Percentiles rank a stretch among this genome's conserved stretches.
phyloP scores from a whole-genome alignment of 2,888 invertebrate genomes.

The Andrena fulva region DNA sequence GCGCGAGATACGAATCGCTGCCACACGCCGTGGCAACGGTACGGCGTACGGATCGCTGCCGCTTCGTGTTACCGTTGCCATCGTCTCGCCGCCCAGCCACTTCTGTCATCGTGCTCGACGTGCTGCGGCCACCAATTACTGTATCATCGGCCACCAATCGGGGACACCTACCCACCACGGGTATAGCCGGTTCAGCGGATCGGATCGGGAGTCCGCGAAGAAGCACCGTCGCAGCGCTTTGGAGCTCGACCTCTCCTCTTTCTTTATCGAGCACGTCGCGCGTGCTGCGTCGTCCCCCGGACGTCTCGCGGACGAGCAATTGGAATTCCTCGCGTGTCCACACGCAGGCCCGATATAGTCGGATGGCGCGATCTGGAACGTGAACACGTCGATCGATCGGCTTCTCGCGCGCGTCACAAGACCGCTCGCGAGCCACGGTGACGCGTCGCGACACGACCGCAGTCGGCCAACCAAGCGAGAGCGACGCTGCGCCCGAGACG shows the following conservation, averaged over 20 bases:
- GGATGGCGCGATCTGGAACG: constrained; percentile 69
- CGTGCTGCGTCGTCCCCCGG: constrained; percentile 46
- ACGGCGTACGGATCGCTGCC: constrained; percentile 62
- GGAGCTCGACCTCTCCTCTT: constrained; percentile 24
- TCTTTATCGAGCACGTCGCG: constrained; percentile 49
- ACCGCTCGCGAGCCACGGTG: constrained; percentile 49
- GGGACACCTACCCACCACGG: not conserved
- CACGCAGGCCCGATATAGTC: constrained; percentile 68
- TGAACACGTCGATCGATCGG: constrained; percentile 67
- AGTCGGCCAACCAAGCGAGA: not conserved
- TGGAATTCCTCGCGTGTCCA: constrained; percentile 68
- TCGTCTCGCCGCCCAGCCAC: not conserved
- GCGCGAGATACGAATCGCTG: constrained; percentile 73
- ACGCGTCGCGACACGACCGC: constrained; percentile 30
- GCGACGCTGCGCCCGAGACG: not conserved
- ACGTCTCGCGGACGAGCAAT: constrained; percentile 59
- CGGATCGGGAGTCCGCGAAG: constrained; percentile 8
- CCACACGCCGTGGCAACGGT: constrained; percentile 68
- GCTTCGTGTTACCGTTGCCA: constrained; percentile 20
- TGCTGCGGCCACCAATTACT: not conserved
- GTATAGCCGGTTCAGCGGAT: constrained; percentile 16
- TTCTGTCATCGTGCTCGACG: not conserved
- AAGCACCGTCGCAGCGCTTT: not conserved
- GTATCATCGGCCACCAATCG: not conserved
- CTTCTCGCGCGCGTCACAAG: constrained; percentile 60